phyloP scores from a whole-genome alignment of 2,888 invertebrate species.

The Ornithoptera priamus region DNA sequence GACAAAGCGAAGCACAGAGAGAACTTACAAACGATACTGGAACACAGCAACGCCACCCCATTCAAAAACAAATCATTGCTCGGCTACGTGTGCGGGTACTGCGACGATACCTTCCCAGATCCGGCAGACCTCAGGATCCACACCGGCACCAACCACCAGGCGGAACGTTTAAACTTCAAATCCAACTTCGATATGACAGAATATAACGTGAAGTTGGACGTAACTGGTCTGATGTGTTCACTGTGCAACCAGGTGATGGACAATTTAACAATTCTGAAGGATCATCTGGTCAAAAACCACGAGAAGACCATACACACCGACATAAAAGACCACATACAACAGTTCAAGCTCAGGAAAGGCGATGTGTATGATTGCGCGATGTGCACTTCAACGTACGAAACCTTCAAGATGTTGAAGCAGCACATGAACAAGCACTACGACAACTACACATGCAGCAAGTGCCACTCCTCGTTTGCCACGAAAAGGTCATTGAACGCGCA shows the following conservation, averaged over 20 bases:
- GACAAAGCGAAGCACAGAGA: slow-evolving; percentile 58
- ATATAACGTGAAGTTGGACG: slow-evolving; percentile 57
- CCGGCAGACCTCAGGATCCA: slow-evolving; percentile 50
- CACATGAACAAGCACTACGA: slow-evolving; percentile 70
- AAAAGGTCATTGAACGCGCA: slow-evolving; percentile 60
- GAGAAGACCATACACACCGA: slow-evolving; percentile 50
- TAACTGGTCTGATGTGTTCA: slow-evolving; percentile 48
- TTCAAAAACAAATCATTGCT: slow-evolving; percentile 60
- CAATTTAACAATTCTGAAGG: slow-evolving; percentile 47
- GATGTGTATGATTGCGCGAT: slow-evolving; percentile 61
- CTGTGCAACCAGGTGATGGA: slow-evolving; percentile 48
- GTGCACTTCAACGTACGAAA: slow-evolving; percentile 63
- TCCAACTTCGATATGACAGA: slow-evolving; percentile 52
- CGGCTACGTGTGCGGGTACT: slow-evolving; percentile 63
- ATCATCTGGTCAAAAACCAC: slow-evolving; percentile 54
- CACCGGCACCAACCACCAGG: slow-evolving; percentile 47
- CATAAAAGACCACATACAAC: slow-evolving; percentile 63
- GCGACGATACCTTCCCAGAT: slow-evolving; percentile 54
- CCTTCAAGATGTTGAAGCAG: slow-evolving; percentile 69
- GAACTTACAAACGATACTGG: slow-evolving; percentile 55
- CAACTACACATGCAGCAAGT: slow-evolving; percentile 58
- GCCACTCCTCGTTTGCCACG: slow-evolving; percentile 59
- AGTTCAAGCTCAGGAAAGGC: slow-evolving; percentile 63
- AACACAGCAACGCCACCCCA: slow-evolving; percentile 59
- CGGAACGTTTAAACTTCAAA: slow-evolving; percentile 51